Evolutionary conservation across 2,888 invertebrate genomes (phyloP), one percentile per base, ranked within the genome.

Genomic region (Epinotia bilunana): DNA sequence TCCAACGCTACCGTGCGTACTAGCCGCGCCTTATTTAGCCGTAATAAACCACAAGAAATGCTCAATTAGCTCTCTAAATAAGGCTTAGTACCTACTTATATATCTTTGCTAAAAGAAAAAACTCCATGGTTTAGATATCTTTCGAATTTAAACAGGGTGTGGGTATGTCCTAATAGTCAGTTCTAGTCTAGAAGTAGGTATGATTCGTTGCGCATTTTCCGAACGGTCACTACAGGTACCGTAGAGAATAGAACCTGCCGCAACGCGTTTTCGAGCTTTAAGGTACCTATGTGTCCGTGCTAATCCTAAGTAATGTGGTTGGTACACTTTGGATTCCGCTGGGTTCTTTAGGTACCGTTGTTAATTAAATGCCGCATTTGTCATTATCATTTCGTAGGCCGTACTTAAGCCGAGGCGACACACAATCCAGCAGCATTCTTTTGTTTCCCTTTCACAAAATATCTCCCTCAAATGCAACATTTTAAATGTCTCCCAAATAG

Each of bases 1-100:
- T 86, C 86, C 85, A 85, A 81, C 85, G 87, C 89, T 91, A 91
- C 89, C 86, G 88, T 84, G 83, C 80, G 78, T 20, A 20, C 20
- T 9, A 81, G 81, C 83, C 81, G 81, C 81, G 82, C 79, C 5
- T n/a, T n/a, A n/a, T 7, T 16, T 53, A n/a, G 2, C 4, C 16
- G 16, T 49, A 49, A 49, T 49, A 49, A 49, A 49, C 49, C 16
- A 49, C 16, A 49, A 53, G n/a, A 53, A n/a, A 1, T n/a, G n/a
- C 53, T n/a, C 7, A n/a, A n/a, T n/a, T 53, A 16, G n/a, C 53
- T 53, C 53, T 53, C 16, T 16, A 53, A 33, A 33, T 33, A 33
- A 53, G 53, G 1, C 53, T n/a, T 53, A 3, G 61, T 28, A 3
- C 23, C 3, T 28, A 28, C 23, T 7, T 28, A 60, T 16, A n/a